phyloP scores from a whole-genome alignment of 2,888 invertebrate species.

The Molanna angustata region DNA sequence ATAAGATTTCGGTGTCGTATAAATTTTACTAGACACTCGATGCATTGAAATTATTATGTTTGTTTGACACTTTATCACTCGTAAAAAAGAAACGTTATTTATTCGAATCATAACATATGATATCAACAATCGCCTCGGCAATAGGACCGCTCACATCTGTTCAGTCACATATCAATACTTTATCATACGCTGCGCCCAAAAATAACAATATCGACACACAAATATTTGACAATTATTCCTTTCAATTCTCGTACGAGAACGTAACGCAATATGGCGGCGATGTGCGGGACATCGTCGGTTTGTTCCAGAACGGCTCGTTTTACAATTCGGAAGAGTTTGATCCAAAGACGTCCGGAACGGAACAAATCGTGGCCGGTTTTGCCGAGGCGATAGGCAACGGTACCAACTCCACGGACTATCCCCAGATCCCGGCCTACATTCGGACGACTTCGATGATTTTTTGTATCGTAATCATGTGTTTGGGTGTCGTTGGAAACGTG shows the following conservation, averaged over 20 bases:
- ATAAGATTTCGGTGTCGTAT: slow-evolving; percentile 8
- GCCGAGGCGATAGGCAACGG: slow-evolving; percentile 12
- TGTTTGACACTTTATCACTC: no score
- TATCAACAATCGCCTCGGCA: slow-evolving; percentile 31
- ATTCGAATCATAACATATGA: slow-evolving; percentile 31
- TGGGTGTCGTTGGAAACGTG: slow-evolving; percentile 89
- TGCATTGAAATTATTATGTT: no score
- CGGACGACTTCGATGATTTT: slow-evolving; percentile 84
- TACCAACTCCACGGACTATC: slow-evolving; percentile 34
- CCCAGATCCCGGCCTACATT: slow-evolving; percentile 79
- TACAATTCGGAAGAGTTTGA: slow-evolving; percentile 6
- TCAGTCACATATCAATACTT: slow-evolving; percentile 10
- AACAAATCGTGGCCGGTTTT: slow-evolving; percentile 17
- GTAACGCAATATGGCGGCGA: no score
- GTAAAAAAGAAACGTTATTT: no score
- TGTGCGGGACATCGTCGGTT: no score
- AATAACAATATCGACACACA: no score
- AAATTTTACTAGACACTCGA: neutral
- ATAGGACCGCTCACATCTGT: slow-evolving; percentile 19
- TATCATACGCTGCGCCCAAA: neutral
- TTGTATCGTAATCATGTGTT: slow-evolving; percentile 82
- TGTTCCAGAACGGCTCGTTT: slow-evolving; percentile 18
- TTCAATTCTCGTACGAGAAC: slow-evolving; percentile 7
- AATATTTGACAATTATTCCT: neutral
- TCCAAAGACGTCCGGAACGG: slow-evolving; percentile 11